Percentiles rank a stretch among this genome's conserved stretches.
phyloP scores from a whole-genome alignment of 1,140 invertebrate genomes.

The Polyergus mexicanus region DNA sequence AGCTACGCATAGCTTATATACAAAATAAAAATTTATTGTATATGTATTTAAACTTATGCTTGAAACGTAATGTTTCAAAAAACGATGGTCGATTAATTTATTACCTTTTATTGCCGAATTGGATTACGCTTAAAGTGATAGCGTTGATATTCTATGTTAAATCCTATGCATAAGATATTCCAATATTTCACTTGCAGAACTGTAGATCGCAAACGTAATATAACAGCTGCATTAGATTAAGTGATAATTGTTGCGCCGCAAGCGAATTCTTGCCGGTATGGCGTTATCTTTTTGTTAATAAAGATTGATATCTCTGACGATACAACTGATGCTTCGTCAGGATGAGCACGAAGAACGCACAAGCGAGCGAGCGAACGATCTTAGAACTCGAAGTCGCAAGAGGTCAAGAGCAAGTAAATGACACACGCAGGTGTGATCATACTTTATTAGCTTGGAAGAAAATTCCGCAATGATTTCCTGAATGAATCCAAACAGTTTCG shows the following conservation, averaged over 20 bases:
- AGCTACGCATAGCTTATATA: no score
- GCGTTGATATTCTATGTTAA: neutral
- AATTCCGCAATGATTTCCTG: conserved; percentile 33
- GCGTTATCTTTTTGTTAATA: conserved; percentile 54
- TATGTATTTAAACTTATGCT: no score
- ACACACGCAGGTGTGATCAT: conserved; percentile 48
- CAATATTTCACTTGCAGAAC: conserved; percentile 16
- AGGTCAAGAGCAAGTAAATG: conserved; percentile 76
- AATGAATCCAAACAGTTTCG: neutral
- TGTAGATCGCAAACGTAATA: neutral
- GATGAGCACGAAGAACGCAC: conserved; percentile 26
- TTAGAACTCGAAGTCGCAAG: conserved; percentile 65
- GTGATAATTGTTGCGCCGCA: conserved; percentile 33
- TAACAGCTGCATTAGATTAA: conserved; percentile 40
- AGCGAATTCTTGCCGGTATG: conserved; percentile 21
- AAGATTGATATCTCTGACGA: conserved; percentile 35
- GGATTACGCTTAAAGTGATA: conserved; percentile 17
- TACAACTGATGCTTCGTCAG: conserved; percentile 41
- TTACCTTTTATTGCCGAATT: no score
- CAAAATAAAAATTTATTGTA: no score
- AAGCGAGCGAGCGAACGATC: conserved; percentile 20
- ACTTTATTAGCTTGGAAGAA: conserved; percentile 39
- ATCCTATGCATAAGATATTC: conserved; percentile 35
- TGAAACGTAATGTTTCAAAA: neutral
- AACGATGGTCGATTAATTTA: neutral